A percentile compares a stretch with the other conserved stretches of the same genome.
These are phyloP conservation scores for Halictus rubicundus DNA, from an alignment of 1,140 invertebrate genomes.

Conservation along the genomic window DNA sequence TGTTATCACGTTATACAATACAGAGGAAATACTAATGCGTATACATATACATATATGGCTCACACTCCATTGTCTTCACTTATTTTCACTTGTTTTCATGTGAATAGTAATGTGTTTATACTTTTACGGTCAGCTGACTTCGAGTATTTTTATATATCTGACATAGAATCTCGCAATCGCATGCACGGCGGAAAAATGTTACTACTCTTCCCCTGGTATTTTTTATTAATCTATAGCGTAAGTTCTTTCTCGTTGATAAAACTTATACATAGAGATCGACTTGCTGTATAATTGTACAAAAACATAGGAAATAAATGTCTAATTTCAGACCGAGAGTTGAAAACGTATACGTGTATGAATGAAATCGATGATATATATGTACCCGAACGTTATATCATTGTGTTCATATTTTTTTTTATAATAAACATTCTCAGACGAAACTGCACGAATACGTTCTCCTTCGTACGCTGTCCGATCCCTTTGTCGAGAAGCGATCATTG, in stretches of 20 bases:
- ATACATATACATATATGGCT: too few relatives aligned
- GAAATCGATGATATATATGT: background rate
- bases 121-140: background rate
- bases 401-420: constrained; percentile 1
- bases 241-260: background rate
- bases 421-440: constrained; percentile 9
- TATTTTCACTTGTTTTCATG: too few relatives aligned
- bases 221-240: constrained; percentile 22
- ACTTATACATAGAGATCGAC: too few relatives aligned
- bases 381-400: background rate
- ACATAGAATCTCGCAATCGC: background rate
- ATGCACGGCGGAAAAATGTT: background rate
- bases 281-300: constrained; percentile 4
- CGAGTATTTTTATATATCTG: constrained; percentile 36
- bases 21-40: too few relatives aligned
- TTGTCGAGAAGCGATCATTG: background rate
- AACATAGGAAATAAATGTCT: background rate
- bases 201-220: constrained; percentile 14
- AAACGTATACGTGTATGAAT: background rate
- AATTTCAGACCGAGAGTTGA: background rate
- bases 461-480: too few relatives aligned
- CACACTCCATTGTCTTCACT: too few relatives aligned
- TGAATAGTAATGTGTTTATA: too few relatives aligned
- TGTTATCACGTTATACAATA: too few relatives aligned
- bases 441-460: background rate